Conservation (phyloP, 2,888 invertebrate species). For the Cryptocephalus moraei region DNA sequence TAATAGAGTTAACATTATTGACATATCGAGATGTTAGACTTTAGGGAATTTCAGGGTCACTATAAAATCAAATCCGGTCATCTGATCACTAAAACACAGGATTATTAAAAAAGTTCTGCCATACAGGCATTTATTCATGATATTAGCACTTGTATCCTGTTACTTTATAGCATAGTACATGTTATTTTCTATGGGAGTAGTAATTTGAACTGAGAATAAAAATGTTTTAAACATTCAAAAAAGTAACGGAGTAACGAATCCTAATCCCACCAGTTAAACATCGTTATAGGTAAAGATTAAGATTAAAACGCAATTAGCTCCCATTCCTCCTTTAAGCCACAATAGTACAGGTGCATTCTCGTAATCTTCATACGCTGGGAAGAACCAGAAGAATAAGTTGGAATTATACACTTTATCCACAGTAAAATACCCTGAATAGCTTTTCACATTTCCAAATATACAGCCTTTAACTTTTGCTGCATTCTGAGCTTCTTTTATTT, state of each 20-base stretch:
- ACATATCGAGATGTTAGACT: conserved; percentile 73
- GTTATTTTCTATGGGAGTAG: too few species aligned
- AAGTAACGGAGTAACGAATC: too few species aligned
- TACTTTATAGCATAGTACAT: too few species aligned
- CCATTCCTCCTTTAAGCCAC: conserved; percentile 84
- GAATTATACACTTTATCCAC: conserved; percentile 68
- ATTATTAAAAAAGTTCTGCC: background rate
- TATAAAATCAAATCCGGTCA: conserved; percentile 42
- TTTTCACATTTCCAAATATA: conserved; percentile 41
- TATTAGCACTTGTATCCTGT: too few species aligned
- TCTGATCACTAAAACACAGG: conserved; percentile 51
- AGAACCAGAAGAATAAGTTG: conserved; percentile 89
- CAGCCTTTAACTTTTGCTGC: conserved; percentile 36
- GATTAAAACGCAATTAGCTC: conserved; percentile 44
- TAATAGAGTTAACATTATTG: conserved; percentile 54
- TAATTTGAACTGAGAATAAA: too few species aligned
- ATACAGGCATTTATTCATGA: background rate
- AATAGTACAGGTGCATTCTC: conserved; percentile 60
- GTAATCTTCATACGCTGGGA: conserved; percentile 55
- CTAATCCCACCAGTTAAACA: too few species aligned
- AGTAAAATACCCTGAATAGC: conserved; percentile 75
- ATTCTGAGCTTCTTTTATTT: conserved; percentile 49
- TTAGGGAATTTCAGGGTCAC: too few species aligned
- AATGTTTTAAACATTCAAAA: too few species aligned
- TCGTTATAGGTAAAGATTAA: too few species aligned